These are phyloP conservation scores for Colius striatus DNA, from an alignment of 2,113 vertebrate species.

Conservation along the genomic window DNA sequence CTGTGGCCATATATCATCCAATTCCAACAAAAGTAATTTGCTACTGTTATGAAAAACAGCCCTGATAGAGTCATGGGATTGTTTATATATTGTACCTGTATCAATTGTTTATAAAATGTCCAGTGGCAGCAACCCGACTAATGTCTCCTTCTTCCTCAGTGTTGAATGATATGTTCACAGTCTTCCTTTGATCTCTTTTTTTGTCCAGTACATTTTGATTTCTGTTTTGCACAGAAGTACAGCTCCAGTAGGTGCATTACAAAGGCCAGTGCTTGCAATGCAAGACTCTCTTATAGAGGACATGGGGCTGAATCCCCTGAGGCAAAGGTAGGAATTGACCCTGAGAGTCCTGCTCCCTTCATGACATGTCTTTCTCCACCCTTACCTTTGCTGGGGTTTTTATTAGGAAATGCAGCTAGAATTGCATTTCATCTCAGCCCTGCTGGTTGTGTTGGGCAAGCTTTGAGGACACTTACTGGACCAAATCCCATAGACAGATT, in stretches of 20 bases:
- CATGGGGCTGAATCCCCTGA: background rate
- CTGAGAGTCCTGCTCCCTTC: background rate
- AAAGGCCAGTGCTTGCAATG: background rate
- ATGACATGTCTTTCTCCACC: background rate
- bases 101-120: background rate
- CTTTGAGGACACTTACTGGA: background rate
- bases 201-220: background rate
- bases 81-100: background rate
- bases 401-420: background rate
- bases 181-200: background rate
- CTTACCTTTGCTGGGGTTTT: background rate
- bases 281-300: background rate
- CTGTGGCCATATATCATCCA: background rate
- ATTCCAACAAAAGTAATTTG: background rate
- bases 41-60: background rate
- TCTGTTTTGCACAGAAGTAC: background rate
- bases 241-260: background rate
- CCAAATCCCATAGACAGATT: background rate
- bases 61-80: background rate
- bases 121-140: background rate
- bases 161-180: background rate
- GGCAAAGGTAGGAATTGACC: background rate
- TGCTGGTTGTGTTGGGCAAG: background rate
- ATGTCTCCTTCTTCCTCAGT: background rate
- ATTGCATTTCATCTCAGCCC: background rate